These are phyloP conservation scores for Congeria kusceri DNA, from an alignment of 2,888 invertebrate genomes.

Conservation along the genomic window DNA sequence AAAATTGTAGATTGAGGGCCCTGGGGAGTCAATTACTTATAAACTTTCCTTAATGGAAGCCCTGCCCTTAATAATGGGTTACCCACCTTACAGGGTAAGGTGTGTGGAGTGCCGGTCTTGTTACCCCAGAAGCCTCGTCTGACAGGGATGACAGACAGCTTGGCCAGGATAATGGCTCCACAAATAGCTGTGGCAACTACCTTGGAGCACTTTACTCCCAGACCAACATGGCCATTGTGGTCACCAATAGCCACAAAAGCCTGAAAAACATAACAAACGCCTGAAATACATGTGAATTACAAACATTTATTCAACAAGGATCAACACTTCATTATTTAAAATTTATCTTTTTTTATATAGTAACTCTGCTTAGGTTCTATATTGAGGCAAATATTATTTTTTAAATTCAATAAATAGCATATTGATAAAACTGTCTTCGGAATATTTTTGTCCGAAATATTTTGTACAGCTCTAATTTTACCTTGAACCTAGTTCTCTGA, in stretches of 20 bases:
- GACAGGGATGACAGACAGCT: constrained; percentile 98
- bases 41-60: no score
- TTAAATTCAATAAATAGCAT: no score
- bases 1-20: no score
- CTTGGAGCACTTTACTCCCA: constrained; percentile 99
- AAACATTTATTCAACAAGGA: no score
- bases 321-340: not conserved
- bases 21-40: no score
- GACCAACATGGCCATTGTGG: constrained; percentile 98
- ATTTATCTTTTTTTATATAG: no score
- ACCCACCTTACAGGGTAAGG: constrained; percentile 99
- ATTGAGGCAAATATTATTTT: no score
- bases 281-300: no score
- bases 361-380: not conserved
- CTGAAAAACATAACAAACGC: no score
- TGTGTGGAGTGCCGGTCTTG: constrained; percentile 99
- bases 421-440: no score
- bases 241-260: constrained; percentile 96
- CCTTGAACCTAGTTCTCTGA: constrained; percentile 99
- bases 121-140: constrained; percentile 99
- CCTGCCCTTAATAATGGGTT: no score
- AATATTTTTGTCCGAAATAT: not conserved
- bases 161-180: constrained; percentile 99
- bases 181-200: constrained; percentile 99
- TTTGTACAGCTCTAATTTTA: constrained; percentile 84